Base-by-base conservation (phyloP, 2,888 invertebrate species). In the Brachyopa scutellaris region DNA sequence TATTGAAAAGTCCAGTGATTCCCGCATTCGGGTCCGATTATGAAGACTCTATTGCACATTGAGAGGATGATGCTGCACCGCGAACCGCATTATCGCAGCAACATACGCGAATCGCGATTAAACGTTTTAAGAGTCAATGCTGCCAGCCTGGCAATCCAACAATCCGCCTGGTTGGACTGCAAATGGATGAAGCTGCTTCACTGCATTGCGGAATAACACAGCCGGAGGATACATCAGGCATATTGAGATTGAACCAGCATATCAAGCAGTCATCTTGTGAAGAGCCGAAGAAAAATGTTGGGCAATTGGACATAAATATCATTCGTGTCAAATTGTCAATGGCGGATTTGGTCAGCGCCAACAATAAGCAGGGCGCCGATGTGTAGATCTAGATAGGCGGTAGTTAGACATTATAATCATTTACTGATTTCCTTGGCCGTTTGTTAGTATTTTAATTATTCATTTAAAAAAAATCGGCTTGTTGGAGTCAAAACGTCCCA, bases 71-170 rank as follows among this genome's bases (percentile, higher is more conserved):
- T 47, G 29, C 64, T 47, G 29, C 64, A 53, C 55, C 49, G 26
- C 26, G 3, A 53, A n/a, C 38, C 38, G 13, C 45, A 17, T 47
- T 15, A 38, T 47, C 42, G 29, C 9, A 17, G 8, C 17, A 45
- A 29, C 47, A 66, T 26, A 40, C 40, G 57, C 64, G 57, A 40
- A 66, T 66, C 57, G 66, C 42, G 66, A 66, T 74, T 49, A 57
- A 64, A 38, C 31, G 57, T 61, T 61, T 40, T 49, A 31, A 45
- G 53, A 67, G 23, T 49, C 59, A 70, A 70, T 70, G 59, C 59
- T 49, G 21, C 59, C 47, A 47, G 26, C 29, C 57, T 11, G n/a
- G n/a, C 40, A 53, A 5, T 53, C 42, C 42, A 26, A 23, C 49
- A 72, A 33, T 51, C 9, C 21, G 15, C 23, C 42, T 13, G 55